Percentiles rank a stretch among this genome's conserved stretches.
These are phyloP conservation scores for Drosophila repleta DNA, from an alignment of 1,140 invertebrate species.

Conservation along the genomic window DNA sequence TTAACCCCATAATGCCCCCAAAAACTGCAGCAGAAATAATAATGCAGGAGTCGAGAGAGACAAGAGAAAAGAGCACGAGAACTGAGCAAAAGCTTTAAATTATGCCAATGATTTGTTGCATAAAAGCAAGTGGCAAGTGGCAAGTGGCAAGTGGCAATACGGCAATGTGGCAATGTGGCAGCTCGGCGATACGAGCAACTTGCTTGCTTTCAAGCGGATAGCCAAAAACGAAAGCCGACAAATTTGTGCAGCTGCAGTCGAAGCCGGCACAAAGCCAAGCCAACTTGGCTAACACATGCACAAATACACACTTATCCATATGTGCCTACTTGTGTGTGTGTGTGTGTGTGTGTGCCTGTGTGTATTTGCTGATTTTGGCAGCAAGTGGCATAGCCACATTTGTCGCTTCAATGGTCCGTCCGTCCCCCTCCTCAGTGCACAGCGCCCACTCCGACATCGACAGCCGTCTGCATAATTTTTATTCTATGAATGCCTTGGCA, in stretches of 20 bases:
- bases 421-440: not conserved
- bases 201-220: conserved; percentile 48
- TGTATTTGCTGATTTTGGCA: conserved; percentile 72
- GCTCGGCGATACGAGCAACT: conserved; percentile 21
- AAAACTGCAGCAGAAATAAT: conserved; percentile 34
- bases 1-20: conserved; percentile 54
- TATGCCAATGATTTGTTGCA: conserved; percentile 82
- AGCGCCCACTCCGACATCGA: conserved; percentile 16
- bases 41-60: conserved; percentile 19
- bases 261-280: conserved; percentile 56
- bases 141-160: conserved; percentile 63
- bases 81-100: conserved; percentile 69
- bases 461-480: conserved; percentile 77
- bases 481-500: conserved; percentile 66
- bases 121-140: conserved; percentile 79
- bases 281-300: conserved; percentile 37
- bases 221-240: conserved; percentile 76
- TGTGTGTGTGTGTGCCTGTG: conserved; percentile 4
- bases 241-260: conserved; percentile 74
- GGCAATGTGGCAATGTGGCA: conserved; percentile 34
- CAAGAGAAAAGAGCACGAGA: conserved; percentile 8
- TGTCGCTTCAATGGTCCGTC: conserved; percentile 64
- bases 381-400: conserved; percentile 79
- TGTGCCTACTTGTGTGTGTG: not conserved
- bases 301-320: not conserved